Evolutionary conservation across 2,888 invertebrate species (phyloP).

Genomic region (Abrostola tripartita): DNA sequence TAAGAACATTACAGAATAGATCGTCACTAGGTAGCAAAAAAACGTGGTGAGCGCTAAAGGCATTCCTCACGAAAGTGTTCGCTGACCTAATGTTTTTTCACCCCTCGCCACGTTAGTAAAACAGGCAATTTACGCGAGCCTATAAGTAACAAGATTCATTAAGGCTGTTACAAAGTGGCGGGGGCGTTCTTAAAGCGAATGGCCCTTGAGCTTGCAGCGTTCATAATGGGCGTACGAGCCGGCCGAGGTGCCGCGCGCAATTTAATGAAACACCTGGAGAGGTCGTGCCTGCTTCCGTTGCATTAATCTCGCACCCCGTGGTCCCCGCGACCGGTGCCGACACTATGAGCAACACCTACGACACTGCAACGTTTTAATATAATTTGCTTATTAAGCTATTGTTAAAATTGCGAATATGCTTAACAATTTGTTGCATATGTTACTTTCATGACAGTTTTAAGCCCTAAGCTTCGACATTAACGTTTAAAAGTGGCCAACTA

Average conservation of each 20-base stretch:
- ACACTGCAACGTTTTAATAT: conserved; percentile 11
- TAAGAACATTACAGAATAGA: conserved; percentile 45
- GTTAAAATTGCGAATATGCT: conserved; percentile 12
- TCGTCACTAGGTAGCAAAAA: conserved; percentile 50
- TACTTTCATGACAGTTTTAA: conserved; percentile 53
- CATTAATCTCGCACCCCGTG: conserved; percentile 81
- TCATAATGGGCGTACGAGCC: conserved; percentile 85
- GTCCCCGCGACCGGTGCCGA: conserved; percentile 53
- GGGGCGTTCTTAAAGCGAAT: conserved; percentile 88
- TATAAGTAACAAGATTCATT: conserved; percentile 89
- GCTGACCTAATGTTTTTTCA: conserved; percentile 76
- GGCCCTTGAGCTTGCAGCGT: conserved; percentile 86
- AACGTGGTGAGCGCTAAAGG: conserved; percentile 56
- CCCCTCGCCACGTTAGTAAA: conserved; percentile 76
- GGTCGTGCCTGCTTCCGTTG: conserved; percentile 84
- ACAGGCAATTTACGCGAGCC: conserved; percentile 86
- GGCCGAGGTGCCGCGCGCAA: conserved; percentile 83
- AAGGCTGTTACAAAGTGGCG: conserved; percentile 87
- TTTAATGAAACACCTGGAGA: conserved; percentile 89
- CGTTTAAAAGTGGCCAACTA: conserved; percentile 62
- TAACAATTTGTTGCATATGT: conserved; percentile 38
- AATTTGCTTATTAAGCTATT: conserved; percentile 27
- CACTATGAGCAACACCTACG: conserved; percentile 22
- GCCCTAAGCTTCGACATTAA: conserved; percentile 58
- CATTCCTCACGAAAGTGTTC: conserved; percentile 67